Base-by-base conservation (phyloP, 2,888 invertebrate species). In the Exocentrus adspersus region DNA sequence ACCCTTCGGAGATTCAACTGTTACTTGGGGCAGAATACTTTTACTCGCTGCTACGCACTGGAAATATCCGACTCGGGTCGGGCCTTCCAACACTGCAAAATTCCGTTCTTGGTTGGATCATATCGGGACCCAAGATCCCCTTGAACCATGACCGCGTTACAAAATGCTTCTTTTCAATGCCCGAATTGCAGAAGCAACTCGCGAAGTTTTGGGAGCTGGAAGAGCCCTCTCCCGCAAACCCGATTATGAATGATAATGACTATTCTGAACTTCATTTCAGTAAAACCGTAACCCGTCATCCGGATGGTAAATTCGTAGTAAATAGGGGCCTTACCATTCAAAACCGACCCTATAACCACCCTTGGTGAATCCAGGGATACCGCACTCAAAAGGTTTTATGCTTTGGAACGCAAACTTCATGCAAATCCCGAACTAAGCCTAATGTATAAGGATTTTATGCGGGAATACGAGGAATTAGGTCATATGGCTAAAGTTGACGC, bases 401-500 rank as follows among this genome's bases (percentile, higher is more conserved):
- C 46, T 6, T 42, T 65, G 30, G 70, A 68, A 48, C 37, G 62
- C 37, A 60, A 46, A 61, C 63, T 72, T 14, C 1, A 48, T 10
- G 60, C 60, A 28, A 65, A 70, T 60, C 6, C 17, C 5, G 19
- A 59, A 6, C 50, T 67, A 12, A 48, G 60, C n/a, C 5, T 12
- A n/a, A 19, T 58, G 32, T 71, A 71, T 54, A 62, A 42, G 24
- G 16, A 48, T 7, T 65, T 72, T 53, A 64, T 72, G 32, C n/a
- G 17, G n/a, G 69, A 72, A 54, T 72, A 70, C 37, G 14, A 52
- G 9, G 1, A 42, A 16, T 45, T 71, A 32, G 61, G 54, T 12
- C 70, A 71, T 45, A 70, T 68, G 64, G 17, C 21, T n/a, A 45
- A 57, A 57, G 48, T 63, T 24, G 21, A 67, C 1, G 51, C 41